Conservation (phyloP, 2,888 invertebrate species). For the Agrotis puta region DNA sequence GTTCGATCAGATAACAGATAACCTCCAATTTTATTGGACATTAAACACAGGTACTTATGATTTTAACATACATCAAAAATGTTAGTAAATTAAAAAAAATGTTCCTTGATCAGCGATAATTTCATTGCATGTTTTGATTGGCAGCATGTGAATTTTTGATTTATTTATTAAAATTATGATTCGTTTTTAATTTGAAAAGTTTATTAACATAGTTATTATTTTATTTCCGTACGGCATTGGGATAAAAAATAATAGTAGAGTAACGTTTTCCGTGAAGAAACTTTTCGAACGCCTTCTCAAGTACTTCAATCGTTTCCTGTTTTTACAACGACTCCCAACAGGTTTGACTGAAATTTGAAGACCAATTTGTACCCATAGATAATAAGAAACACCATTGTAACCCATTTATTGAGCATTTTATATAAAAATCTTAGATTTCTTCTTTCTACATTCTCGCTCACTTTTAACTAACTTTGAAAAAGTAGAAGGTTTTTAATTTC, state of each 20-base stretch:
- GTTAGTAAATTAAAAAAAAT: conserved; percentile 38
- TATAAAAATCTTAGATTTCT: no score
- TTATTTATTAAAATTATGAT: conserved; percentile 45
- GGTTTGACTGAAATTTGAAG: no score
- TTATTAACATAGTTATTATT: neutral
- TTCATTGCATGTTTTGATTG: conserved; percentile 54
- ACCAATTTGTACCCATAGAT: no score
- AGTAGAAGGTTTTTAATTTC: no score
- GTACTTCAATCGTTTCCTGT: no score
- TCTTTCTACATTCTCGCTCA: no score
- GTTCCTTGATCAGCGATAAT: conserved; percentile 63
- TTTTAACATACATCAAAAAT: conserved; percentile 48
- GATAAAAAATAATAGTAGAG: conserved; percentile 4
- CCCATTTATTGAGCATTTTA: no score
- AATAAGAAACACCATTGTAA: no score
- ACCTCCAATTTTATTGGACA: conserved; percentile 60
- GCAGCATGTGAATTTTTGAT: conserved; percentile 41
- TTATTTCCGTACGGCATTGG: conserved; percentile 36
- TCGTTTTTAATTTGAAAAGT: neutral
- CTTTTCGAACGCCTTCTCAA: neutral
- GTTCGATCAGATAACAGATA: conserved; percentile 58
- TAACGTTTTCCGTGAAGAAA: conserved; percentile 4
- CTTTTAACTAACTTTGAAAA: no score
- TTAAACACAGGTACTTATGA: conserved; percentile 52
- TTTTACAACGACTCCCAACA: no score